Percentiles rank a stretch among this genome's conserved stretches.
Conservation (phyloP, 2,113 vertebrate genomes). For the Myiagra hebetior region DNA sequence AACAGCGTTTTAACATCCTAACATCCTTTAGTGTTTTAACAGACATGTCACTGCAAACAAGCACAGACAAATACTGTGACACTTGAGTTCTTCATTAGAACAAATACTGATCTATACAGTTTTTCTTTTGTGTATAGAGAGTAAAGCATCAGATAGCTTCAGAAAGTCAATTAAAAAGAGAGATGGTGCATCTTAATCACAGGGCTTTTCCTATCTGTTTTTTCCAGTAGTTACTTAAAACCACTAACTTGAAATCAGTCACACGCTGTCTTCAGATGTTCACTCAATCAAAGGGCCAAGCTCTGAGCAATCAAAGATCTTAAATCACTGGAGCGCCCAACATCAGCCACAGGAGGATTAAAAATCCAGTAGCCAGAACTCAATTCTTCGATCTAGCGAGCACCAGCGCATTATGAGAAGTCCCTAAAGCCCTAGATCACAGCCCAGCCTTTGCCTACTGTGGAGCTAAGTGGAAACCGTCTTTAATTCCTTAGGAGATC, state of each 20-base stretch:
- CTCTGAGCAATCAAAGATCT: conserved; percentile 97
- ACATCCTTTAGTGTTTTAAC: background rate
- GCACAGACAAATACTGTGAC: background rate
- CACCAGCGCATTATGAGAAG: conserved; percentile 90
- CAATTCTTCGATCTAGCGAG: conserved; percentile 90
- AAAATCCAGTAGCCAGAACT: conserved; percentile 97
- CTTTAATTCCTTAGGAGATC: conserved; percentile 98
- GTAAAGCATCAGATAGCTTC: conserved; percentile 62
- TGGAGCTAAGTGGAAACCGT: conserved; percentile 82
- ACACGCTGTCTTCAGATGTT: conserved; percentile 87
- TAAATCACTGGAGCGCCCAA: conserved; percentile 95
- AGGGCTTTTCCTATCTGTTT: conserved; percentile 74
- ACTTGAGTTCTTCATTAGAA: conserved; percentile 49
- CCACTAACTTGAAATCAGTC: conserved; percentile 82
- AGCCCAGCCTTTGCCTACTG: conserved; percentile 81
- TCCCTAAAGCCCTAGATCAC: conserved; percentile 95
- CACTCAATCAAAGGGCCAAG: conserved; percentile 93
- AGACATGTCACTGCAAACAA: background rate
- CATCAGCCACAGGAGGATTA: conserved; percentile 95
- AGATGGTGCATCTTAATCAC: conserved; percentile 72
- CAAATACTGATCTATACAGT: background rate
- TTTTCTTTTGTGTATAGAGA: conserved; percentile 22
- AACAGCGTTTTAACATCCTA: no score
- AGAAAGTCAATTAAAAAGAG: conserved; percentile 77
- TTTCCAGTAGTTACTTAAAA: conserved; percentile 77